Evolutionary conservation across 2,888 invertebrate species (phyloP).

Genomic region (Argyresthia albistria): DNA sequence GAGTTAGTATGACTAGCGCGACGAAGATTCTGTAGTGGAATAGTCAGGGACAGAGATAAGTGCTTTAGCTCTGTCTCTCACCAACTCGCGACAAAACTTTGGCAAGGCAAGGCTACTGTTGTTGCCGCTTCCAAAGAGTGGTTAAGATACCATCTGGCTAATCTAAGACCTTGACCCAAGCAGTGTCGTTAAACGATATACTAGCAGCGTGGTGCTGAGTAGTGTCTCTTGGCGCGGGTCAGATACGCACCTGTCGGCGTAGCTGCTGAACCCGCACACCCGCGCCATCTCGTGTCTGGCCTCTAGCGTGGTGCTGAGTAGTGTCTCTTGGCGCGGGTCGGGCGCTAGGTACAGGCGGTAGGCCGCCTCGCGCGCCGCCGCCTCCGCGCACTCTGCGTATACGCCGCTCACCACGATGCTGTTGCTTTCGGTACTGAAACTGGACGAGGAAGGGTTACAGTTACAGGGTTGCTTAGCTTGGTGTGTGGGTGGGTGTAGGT

Average conservation of each 20-base stretch:
- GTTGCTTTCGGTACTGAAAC: constrained; percentile 78
- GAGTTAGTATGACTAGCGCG: too few species aligned
- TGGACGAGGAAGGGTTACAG: constrained; percentile 16
- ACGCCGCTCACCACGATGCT: constrained; percentile 84
- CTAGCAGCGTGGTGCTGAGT: constrained; percentile 79
- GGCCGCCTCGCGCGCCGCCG: constrained; percentile 87
- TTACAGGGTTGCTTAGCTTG: too few species aligned
- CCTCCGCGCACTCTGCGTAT: constrained; percentile 86
- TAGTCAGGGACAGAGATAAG: too few species aligned
- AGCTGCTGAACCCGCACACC: constrained; percentile 91
- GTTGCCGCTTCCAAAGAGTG: too few species aligned
- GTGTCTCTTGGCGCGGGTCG: constrained; percentile 80
- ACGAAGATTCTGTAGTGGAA: too few species aligned
- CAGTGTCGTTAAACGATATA: constrained; percentile 86
- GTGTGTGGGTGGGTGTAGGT: too few species aligned
- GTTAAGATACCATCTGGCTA: too few species aligned
- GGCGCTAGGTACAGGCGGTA: constrained; percentile 89
- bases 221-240: constrained; percentile 82
- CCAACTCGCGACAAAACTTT: too few species aligned
- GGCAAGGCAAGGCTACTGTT: too few species aligned
- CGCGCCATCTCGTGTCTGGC: constrained; percentile 86
- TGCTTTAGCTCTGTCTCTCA: too few species aligned
- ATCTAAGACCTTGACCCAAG: too few species aligned
- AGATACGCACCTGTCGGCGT: constrained; percentile 79
- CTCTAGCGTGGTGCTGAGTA: constrained; percentile 80